A percentile compares a stretch with the other conserved stretches of the same genome.
These are phyloP conservation scores for Callyntrura sp. DNA, from an alignment of 2,888 invertebrate species.

Conservation along the genomic window DNA sequence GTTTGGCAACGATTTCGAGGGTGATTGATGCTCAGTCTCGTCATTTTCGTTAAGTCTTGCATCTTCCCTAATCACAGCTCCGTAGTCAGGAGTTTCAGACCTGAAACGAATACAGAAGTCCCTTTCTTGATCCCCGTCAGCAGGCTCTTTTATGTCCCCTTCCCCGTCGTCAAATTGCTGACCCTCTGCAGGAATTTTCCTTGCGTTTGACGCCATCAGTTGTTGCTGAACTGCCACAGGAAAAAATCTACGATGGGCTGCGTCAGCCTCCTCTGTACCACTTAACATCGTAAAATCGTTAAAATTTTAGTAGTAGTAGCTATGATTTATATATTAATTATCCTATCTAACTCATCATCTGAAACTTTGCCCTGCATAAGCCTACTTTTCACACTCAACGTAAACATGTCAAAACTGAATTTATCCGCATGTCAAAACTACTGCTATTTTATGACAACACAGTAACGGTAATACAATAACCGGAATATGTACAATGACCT, in stretches of 20 bases:
- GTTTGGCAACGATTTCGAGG: neutral
- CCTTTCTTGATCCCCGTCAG: slow-evolving; percentile 5
- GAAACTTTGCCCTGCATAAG: too few relatives aligned
- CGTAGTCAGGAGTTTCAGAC: slow-evolving; percentile 40
- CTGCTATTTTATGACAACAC: too few relatives aligned
- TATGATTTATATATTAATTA: too few relatives aligned
- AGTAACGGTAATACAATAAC: too few relatives aligned
- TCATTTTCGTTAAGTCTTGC: neutral
- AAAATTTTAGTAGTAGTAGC: too few relatives aligned
- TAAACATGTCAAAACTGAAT: too few relatives aligned
- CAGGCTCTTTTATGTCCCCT: neutral
- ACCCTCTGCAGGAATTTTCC: neutral
- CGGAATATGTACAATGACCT: too few relatives aligned
- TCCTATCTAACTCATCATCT: too few relatives aligned
- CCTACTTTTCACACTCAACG: too few relatives aligned
- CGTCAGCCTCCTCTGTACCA: slow-evolving; percentile 68
- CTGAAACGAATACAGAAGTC: neutral
- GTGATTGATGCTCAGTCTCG: slow-evolving; percentile 2
- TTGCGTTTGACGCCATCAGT: too few relatives aligned
- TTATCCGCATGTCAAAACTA: too few relatives aligned
- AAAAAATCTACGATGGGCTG: slow-evolving; percentile 69
- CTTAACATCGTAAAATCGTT: too few relatives aligned
- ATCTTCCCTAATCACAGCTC: slow-evolving; percentile 17
- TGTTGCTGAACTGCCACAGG: slow-evolving; percentile 2
- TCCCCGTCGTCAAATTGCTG: neutral